Evolutionary conservation across 1,140 invertebrate genomes (phyloP).

Genomic region (Mercenaria mercenaria): DNA sequence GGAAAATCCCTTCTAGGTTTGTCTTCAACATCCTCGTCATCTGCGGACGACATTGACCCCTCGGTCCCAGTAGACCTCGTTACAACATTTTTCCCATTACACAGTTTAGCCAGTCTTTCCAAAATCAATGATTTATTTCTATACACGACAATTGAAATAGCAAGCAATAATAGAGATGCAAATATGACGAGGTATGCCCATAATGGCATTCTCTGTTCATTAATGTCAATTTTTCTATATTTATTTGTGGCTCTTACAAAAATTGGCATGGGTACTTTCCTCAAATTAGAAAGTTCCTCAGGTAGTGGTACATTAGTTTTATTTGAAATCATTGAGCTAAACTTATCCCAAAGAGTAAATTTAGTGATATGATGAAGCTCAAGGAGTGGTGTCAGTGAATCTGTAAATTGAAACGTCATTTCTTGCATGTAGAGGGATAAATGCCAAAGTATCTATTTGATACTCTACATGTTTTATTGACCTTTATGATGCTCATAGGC

Average conservation of each 20-base stretch:
- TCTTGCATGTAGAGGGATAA: too few relatives aligned
- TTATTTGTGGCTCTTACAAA: not conserved
- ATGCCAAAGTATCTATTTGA: not conserved
- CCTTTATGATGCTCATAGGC: not conserved
- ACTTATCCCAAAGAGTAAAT: not conserved
- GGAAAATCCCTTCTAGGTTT: too few relatives aligned
- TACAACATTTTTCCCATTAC: not conserved
- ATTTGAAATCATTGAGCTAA: not conserved
- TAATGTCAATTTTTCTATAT: not conserved
- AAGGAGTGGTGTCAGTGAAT: not conserved
- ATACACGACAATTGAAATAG: not conserved
- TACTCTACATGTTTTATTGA: not conserved
- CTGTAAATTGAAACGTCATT: not conserved
- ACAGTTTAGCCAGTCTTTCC: not conserved
- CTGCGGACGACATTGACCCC: not conserved
- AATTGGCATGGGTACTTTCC: not conserved
- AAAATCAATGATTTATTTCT: not conserved
- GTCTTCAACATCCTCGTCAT: not conserved
- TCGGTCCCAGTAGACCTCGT: not conserved
- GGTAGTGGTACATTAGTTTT: not conserved
- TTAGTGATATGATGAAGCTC: not conserved
- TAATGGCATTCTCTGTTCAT: not conserved
- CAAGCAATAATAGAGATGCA: not conserved
- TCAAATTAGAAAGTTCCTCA: not conserved
- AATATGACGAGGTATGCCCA: not conserved